Evolutionary conservation across 2,797 vertebrate genomes (phyloP).

Genomic region (Miichthys miiuy): DNA sequence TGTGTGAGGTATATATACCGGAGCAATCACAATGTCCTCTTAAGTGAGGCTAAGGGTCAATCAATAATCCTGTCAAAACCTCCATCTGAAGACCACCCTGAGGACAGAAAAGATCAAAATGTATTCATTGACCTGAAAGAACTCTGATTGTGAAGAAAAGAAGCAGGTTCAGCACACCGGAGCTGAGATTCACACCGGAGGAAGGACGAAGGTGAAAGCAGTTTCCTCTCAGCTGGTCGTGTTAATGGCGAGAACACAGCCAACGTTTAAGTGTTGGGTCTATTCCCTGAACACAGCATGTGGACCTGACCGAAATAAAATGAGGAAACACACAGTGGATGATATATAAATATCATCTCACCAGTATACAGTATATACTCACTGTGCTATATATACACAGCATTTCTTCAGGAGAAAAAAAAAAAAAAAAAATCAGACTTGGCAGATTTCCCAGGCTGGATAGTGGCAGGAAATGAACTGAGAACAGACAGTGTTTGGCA

Average conservation of each 20-base stretch:
- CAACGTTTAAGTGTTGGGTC: background rate
- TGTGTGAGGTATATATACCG: conserved; percentile 2
- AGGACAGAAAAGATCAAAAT: conserved; percentile 40
- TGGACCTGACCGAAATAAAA: conserved; percentile 7
- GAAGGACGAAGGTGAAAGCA: background rate
- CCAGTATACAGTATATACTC: background rate
- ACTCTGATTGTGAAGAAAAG: conserved; percentile 5
- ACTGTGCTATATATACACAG: background rate
- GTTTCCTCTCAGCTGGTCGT: conserved; percentile 1
- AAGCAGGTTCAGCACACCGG: conserved; percentile 1
- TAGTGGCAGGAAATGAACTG: background rate
- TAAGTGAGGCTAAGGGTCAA: conserved; percentile 28
- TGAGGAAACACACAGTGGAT: background rate
- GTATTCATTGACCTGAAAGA: conserved; percentile 20
- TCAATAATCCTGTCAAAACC: conserved; percentile 48
- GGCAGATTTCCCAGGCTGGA: background rate
- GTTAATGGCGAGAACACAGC: conserved; percentile 23
- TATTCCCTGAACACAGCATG: background rate
- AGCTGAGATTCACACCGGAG: conserved; percentile 10
- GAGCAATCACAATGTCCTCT: conserved; percentile 25
- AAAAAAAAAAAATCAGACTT: background rate
- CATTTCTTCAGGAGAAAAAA: no score
- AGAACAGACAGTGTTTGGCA: background rate
- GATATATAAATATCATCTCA: background rate
- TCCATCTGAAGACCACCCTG: conserved; percentile 21